Conservation (phyloP, 2,113 vertebrate genomes). For the Cebidichthys violaceus region DNA sequence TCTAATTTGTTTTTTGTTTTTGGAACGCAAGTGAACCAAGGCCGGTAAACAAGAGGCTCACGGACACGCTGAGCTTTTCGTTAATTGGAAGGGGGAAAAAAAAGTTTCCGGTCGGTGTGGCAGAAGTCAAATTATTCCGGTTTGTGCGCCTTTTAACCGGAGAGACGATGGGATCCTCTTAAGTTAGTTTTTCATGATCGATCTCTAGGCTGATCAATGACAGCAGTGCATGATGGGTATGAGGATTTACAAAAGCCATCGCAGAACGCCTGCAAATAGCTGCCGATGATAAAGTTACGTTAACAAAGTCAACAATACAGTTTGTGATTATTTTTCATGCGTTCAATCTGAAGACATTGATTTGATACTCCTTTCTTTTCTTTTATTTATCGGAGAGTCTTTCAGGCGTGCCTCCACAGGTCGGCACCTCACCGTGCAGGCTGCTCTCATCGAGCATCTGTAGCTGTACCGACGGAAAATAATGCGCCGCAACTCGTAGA, state of each 20-base stretch:
- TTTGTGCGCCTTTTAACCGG: neutral
- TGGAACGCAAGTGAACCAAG: neutral
- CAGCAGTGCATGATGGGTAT: neutral
- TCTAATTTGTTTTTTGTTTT: slow-evolving; percentile 21
- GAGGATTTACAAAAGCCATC: neutral
- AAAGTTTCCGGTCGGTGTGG: neutral
- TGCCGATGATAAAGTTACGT: neutral
- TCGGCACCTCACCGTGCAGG: neutral
- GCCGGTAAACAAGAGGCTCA: neutral
- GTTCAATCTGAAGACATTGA: neutral
- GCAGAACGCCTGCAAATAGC: neutral
- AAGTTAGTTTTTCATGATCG: neutral
- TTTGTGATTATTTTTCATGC: no score
- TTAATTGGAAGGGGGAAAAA: neutral
- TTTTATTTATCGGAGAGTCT: no score
- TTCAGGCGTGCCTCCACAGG: slow-evolving; percentile 3
- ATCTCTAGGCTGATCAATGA: neutral
- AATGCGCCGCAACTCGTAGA: no score
- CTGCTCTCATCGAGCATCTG: neutral
- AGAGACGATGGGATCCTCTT: neutral
- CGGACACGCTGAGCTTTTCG: neutral
- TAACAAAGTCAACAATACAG: no score
- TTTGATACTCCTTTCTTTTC: neutral
- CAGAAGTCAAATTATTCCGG: neutral
- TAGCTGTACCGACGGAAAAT: no score